phyloP scores from a whole-genome alignment of 1,140 invertebrate species.

The Lasaia peninsularis region DNA sequence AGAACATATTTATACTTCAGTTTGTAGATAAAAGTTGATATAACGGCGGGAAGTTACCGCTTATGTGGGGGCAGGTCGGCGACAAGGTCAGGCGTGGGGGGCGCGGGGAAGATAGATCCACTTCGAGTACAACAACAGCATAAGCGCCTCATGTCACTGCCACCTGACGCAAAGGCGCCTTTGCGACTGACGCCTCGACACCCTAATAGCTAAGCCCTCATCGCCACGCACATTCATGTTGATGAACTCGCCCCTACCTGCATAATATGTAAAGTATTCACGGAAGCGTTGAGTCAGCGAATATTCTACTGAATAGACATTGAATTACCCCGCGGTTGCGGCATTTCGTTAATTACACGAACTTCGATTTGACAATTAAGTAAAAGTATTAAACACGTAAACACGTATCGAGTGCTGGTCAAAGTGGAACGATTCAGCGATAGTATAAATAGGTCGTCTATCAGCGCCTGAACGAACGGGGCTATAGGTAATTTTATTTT shows the following conservation, averaged over 20 bases:
- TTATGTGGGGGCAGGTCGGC: slow-evolving; percentile 57
- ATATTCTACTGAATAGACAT: slow-evolving; percentile 5
- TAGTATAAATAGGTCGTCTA: slow-evolving; percentile 63
- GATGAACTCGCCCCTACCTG: slow-evolving; percentile 54
- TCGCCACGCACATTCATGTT: slow-evolving; percentile 44
- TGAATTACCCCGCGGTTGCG: slow-evolving; percentile 1
- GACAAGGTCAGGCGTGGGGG: slow-evolving; percentile 56
- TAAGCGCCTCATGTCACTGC: slow-evolving; percentile 62
- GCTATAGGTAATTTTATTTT: slow-evolving; percentile 52
- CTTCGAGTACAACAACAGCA: slow-evolving; percentile 47
- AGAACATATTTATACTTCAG: slow-evolving; percentile 19
- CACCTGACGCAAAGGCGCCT: slow-evolving; percentile 60
- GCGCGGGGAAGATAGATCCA: slow-evolving; percentile 39
- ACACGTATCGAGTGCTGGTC: slow-evolving; percentile 6
- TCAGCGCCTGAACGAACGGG: slow-evolving; percentile 50
- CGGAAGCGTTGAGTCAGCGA: slow-evolving; percentile 14
- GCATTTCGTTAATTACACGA: slow-evolving; percentile 2
- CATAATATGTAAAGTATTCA: slow-evolving; percentile 42
- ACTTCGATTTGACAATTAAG: slow-evolving; percentile 13
- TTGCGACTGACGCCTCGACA: slow-evolving; percentile 45
- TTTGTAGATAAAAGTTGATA: slow-evolving; percentile 6
- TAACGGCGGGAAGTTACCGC: slow-evolving; percentile 43
- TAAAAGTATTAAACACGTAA: slow-evolving; percentile 18
- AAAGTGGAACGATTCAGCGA: slow-evolving; percentile 63
- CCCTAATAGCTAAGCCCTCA: slow-evolving; percentile 34